Evolutionary conservation across 2,797 vertebrate species (phyloP).

Genomic region (Zonotrichia albicollis): DNA sequence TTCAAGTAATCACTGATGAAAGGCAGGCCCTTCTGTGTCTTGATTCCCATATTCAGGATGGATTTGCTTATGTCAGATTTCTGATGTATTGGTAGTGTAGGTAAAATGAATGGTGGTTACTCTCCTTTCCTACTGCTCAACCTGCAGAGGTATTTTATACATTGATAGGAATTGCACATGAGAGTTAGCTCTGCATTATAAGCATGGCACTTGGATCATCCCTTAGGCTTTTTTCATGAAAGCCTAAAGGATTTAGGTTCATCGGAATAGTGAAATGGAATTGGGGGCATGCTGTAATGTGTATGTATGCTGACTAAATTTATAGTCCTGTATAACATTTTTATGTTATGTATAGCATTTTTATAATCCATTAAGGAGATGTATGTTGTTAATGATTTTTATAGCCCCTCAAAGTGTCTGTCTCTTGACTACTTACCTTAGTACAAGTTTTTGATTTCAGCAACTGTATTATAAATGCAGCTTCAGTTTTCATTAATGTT

Average conservation of each 20-base stretch:
- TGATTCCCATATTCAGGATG: neutral
- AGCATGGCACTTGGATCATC: neutral
- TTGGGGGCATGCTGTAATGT: neutral
- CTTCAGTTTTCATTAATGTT: neutral
- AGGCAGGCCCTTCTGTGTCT: neutral
- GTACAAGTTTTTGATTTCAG: neutral
- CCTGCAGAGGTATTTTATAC: neutral
- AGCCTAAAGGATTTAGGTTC: neutral
- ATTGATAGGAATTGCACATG: neutral
- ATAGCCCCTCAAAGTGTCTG: neutral
- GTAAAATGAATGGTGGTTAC: neutral
- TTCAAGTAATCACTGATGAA: neutral
- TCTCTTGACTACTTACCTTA: neutral
- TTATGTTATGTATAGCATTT: neutral
- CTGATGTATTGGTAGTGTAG: neutral
- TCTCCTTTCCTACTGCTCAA: neutral
- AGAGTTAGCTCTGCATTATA: neutral
- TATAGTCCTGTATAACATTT: neutral
- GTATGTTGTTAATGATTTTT: neutral
- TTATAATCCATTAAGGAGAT: neutral
- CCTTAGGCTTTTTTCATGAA: neutral
- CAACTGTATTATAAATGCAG: neutral
- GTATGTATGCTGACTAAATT: neutral
- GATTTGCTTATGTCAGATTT: neutral
- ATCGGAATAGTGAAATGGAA: neutral